phyloP scores from a whole-genome alignment of 2,888 invertebrate genomes.

The Agriopis aurantiaria region DNA sequence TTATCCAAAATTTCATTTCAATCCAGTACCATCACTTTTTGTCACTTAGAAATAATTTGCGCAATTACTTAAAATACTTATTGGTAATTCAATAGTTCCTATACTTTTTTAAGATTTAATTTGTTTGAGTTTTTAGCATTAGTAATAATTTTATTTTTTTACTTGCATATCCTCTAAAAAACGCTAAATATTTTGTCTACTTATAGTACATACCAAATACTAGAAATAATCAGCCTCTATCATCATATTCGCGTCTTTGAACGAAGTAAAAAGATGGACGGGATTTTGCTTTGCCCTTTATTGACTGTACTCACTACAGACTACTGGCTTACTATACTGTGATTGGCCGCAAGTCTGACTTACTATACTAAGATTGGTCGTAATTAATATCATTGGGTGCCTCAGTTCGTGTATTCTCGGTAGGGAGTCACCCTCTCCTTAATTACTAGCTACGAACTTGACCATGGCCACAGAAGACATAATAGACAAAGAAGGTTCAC shows the following conservation, averaged over 20 bases:
- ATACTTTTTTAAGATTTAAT: conserved; percentile 6
- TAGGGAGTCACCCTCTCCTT: too few species aligned
- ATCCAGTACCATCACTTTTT: neutral
- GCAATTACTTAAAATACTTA: neutral
- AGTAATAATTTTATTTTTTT: neutral
- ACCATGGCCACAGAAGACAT: too few species aligned
- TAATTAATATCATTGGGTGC: neutral
- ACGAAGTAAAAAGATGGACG: neutral
- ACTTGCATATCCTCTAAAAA: neutral
- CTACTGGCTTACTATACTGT: too few species aligned
- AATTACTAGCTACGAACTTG: too few species aligned
- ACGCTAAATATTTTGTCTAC: neutral
- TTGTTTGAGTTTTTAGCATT: neutral
- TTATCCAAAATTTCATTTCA: neutral
- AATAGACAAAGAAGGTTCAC: too few species aligned
- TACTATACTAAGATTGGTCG: neutral
- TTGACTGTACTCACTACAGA: too few species aligned
- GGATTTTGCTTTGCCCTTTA: neutral
- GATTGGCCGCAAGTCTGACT: neutral
- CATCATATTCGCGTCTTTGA: too few species aligned
- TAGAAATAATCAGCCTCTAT: too few species aligned
- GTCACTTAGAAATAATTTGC: neutral
- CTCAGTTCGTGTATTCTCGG: too few species aligned
- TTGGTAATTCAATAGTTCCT: conserved; percentile 9
- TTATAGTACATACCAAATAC: neutral